Percentiles rank a stretch among this genome's conserved stretches.
Conservation (phyloP, 2,113 vertebrate species). For the Bufo gargarizans region DNA sequence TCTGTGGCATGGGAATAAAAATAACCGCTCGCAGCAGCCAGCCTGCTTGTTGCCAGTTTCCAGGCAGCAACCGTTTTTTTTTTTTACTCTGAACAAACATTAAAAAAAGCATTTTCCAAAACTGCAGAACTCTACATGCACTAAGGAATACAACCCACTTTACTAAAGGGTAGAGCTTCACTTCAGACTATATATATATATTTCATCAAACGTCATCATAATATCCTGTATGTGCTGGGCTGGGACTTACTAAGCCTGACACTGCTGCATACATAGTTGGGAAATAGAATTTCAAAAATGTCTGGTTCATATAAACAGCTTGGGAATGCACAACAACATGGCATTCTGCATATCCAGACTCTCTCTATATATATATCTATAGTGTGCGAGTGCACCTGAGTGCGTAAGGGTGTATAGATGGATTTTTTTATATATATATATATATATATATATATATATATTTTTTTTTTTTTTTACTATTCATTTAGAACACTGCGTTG, state of each 20-base stretch:
- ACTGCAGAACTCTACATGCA: background rate
- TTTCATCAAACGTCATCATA: no score
- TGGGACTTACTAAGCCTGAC: background rate
- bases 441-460: no score
- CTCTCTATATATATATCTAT: no score
- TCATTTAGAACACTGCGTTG: no score
- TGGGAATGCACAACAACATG: background rate
- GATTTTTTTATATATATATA: no score
- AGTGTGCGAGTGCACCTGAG: no score
- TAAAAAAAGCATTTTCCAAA: background rate
- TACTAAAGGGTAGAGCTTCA: background rate
- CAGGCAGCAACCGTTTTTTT: background rate
- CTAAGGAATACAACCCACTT: background rate
- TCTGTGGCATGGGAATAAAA: background rate
- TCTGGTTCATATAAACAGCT: background rate
- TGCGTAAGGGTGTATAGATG: no score
- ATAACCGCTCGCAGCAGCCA: background rate
- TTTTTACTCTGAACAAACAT: background rate
- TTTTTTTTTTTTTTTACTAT: no score
- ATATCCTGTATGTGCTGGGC: background rate
- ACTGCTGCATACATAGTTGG: background rate
- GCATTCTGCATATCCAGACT: no score
- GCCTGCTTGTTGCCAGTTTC: background rate
- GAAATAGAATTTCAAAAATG: background rate
- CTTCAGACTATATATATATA: no score